phyloP scores from a whole-genome alignment of 2,113 vertebrate genomes.

The Condylura cristata region DNA sequence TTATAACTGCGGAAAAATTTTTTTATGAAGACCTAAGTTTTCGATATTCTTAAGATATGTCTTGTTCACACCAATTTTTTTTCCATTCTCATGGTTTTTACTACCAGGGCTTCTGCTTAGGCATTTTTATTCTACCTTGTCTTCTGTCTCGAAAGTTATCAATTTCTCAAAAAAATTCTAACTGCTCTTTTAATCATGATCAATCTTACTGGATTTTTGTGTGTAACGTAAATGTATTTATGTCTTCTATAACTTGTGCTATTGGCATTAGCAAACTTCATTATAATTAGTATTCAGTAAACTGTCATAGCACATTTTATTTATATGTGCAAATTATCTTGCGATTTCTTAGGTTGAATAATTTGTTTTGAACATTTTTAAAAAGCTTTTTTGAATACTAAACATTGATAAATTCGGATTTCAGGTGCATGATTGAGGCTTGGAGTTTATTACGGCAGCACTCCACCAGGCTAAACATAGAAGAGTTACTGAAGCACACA shows the following conservation, averaged over 20 bases:
- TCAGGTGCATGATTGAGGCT: slow-evolving; percentile 94
- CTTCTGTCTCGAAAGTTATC: background rate
- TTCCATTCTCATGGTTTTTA: background rate
- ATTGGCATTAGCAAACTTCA: background rate
- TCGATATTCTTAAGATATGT: background rate
- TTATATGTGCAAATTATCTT: background rate
- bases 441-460: slow-evolving; percentile 92
- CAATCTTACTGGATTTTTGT: background rate
- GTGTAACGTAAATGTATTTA: background rate
- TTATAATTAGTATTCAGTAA: background rate
- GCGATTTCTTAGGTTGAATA: background rate
- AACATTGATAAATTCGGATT: slow-evolving; percentile 49
- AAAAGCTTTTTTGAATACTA: background rate
- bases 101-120: background rate
- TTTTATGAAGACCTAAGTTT: background rate
- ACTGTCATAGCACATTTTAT: background rate
- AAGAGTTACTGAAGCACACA: slow-evolving; percentile 90
- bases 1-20: background rate
- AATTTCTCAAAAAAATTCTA: background rate
- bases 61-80: background rate
- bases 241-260: background rate
- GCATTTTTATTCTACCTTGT: background rate
- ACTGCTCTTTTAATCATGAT: background rate
- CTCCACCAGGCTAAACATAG: slow-evolving; percentile 86
- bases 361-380: background rate